Evolutionary conservation across 2,113 vertebrate species (phyloP), one percentile per base, ranked within the genome.

Genomic region (Mastomys coucha): DNA sequence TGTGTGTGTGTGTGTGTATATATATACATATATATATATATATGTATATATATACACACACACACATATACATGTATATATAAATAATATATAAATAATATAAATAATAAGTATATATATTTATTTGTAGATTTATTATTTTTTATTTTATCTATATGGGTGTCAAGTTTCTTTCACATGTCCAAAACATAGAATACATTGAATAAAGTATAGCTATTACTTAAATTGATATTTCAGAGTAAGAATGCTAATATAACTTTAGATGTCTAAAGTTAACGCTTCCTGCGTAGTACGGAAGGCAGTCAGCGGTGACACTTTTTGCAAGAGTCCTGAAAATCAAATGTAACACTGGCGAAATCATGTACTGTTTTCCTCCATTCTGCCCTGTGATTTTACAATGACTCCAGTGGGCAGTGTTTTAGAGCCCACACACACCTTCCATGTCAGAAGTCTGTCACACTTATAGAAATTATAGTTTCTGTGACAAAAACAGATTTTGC

Each of bases 401-500:
- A 39, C 39, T 82, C 51, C 42, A 22, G 1, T 84, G 45, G n/a
- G 49, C 51, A 63, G 31, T 76, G 45, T 72, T 88, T 76, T 51
- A 24, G 2, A n/a, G 53, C 42, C 45, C 33, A 1, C 56, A 42
- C 24, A 10, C 0, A 10, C 65, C 51, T 84, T 69, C 45, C 51
- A 1, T 7, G 1, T 51, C 67, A 67, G 45, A 92, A 69, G 33
- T 9, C 33, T 53, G 88, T 84, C 53, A 77, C 91, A 51, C 33
- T 88, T 81, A 49, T 33, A 31, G 39, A 51, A 60, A 80, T 67
- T 60, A 1, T 53, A 73, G 84, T 77, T 92, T 77, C 75, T 89
- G 53, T 14, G 69, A 51, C 87, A 92, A 72, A 94, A 84, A 82
- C 10, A 1, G 65, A 60, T 88, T 96, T 93, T 77, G 31, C 36